Base-by-base conservation (phyloP, 1,140 invertebrate genomes). In the Tetramorium simillimum region DNA sequence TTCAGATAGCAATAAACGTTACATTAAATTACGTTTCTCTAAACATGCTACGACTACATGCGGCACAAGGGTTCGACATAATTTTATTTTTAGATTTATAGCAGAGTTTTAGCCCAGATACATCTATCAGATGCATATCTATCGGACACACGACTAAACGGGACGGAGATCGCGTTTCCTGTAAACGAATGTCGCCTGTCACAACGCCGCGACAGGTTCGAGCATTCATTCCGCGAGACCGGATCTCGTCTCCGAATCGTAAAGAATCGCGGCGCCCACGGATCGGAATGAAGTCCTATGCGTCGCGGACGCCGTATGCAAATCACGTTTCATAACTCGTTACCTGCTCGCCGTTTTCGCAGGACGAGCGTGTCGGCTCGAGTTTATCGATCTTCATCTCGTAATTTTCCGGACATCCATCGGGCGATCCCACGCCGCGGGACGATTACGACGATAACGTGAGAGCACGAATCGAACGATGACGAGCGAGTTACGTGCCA, bases 291-390 rank as follows among this genome's bases (percentile, higher is more conserved):
- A 60, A 78, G 72, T 58, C 46, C 51, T 56, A 56, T 40, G 49
- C 67, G 16, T 5, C 21, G n/a, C 18, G 10, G 10, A 24, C 88
- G 92, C 88, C 90, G 89, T 91, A 92, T 93, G 93, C 89, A 93
- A 93, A 93, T 93, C 88, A 89, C 92, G 89, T 93, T 94, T 94
- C 93, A 92, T 93, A 93, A 92, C 92, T 93, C 89, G 90, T 93
- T 92, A 93, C 85, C 87, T n/a, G 84, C 76, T 28, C 56, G 51
- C 86, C 53, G 51, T 62, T 62, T 53, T 58, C 51, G n/a, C 81
- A 21, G 46, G 18, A 24, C n/a, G 75, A 86, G 73, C 88, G 85
- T 89, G 72, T 80, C 73, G 73, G 46, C 21, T 51, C 43, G 18
- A 33, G 28, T 67, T 80, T 65, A 49, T 33, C 28, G 60, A 80